These are phyloP conservation scores for Venusia cambrica DNA, from an alignment of 2,888 invertebrate species.

Conservation along the genomic window DNA sequence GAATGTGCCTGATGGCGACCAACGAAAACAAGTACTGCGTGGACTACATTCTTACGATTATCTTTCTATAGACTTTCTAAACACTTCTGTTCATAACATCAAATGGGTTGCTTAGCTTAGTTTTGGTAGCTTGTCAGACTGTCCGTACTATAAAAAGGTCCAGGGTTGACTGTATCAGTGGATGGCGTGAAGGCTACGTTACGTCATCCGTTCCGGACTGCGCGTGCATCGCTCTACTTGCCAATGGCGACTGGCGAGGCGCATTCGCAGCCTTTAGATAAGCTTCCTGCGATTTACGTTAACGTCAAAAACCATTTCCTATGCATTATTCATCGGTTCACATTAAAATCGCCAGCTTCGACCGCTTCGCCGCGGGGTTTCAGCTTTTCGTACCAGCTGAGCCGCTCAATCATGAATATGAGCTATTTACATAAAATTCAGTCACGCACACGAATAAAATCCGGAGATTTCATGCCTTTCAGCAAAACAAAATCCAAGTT, in stretches of 20 bases:
- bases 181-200: constrained; percentile 62
- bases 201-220: constrained; percentile 67
- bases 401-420: constrained; percentile 23
- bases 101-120: too few species aligned
- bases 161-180: constrained; percentile 26
- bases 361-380: constrained; percentile 4
- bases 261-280: constrained; percentile 27
- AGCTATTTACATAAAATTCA: constrained; percentile 21
- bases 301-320: constrained; percentile 10
- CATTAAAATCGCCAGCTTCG: constrained; percentile 8
- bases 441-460: constrained; percentile 16
- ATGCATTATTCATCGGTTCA: constrained; percentile 14
- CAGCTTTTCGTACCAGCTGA: constrained; percentile 13
- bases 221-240: constrained; percentile 70
- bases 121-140: too few species aligned
- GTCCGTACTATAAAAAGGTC: constrained; percentile 1
- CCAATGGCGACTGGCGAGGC: constrained; percentile 53
- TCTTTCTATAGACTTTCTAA: too few species aligned
- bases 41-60: too few species aligned
- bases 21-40: too few species aligned
- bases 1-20: too few species aligned
- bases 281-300: constrained; percentile 19
- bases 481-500: constrained; percentile 10
- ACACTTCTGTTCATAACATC: too few species aligned
- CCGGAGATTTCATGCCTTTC: constrained; percentile 5